Percentiles rank a stretch among this genome's conserved stretches.
phyloP scores from a whole-genome alignment of 2,113 vertebrate species.

The Benitochromis conjunctus region DNA sequence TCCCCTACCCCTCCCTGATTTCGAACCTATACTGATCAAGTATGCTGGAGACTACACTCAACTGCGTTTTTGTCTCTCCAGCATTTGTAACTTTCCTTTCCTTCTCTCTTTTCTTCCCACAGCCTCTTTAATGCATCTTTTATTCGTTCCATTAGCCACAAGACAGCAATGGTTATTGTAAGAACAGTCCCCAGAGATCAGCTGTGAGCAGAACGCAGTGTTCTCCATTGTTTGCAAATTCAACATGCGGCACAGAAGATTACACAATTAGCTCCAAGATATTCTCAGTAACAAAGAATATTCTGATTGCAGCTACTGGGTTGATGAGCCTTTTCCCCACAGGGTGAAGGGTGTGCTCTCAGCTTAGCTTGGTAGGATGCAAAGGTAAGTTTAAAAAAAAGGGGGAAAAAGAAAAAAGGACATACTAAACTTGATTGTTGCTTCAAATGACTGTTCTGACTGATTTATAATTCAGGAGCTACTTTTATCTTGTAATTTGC shows the following conservation, averaged over 20 bases:
- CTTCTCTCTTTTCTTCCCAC: not conserved
- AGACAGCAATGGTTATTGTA: not conserved
- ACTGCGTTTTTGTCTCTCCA: not conserved
- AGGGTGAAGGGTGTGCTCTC: not conserved
- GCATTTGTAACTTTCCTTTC: not conserved
- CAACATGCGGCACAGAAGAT: not conserved
- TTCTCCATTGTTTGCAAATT: slow-evolving; percentile 13
- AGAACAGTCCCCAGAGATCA: not conserved
- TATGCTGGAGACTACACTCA: not conserved
- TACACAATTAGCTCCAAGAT: not conserved
- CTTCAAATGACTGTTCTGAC: not conserved
- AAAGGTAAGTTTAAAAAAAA: not conserved
- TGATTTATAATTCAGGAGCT: not conserved
- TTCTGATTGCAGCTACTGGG: not conserved
- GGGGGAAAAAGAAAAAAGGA: accelerated
- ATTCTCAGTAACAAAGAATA: not conserved
- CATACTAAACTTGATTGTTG: not conserved
- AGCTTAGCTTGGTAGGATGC: not conserved
- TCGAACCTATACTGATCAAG: not conserved
- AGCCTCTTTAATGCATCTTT: slow-evolving; percentile 37
- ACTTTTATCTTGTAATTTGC: not conserved
- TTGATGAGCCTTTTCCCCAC: not conserved
- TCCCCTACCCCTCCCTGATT: not conserved
- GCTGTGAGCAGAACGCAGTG: not conserved
- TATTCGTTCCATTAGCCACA: slow-evolving; percentile 43